Evolutionary conservation across 2,888 invertebrate species (phyloP).

Genomic region (Rosalia funebris): DNA sequence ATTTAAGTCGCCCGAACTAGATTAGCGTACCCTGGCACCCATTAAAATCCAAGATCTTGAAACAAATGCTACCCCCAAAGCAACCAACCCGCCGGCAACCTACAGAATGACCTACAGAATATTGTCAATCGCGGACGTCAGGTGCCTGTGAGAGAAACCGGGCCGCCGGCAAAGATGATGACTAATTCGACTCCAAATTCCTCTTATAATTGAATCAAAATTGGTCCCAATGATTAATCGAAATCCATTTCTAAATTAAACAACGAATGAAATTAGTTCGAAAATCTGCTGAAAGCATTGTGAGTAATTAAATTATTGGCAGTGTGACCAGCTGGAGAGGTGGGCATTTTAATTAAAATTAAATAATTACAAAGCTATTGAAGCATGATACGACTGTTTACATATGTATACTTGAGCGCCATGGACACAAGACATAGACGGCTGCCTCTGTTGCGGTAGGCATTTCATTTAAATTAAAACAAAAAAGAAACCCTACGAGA

Average conservation of each 20-base stretch:
- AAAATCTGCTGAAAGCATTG: not conserved
- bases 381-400: conserved; percentile 30
- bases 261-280: conserved; percentile 6
- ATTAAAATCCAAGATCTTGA: no score
- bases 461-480: no score
- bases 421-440: not conserved
- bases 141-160: not conserved
- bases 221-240: conserved; percentile 18
- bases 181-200: conserved; percentile 2
- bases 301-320: conserved; percentile 9
- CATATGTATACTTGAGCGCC: conserved; percentile 6
- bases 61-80: no score
- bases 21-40: no score
- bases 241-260: conserved; percentile 12
- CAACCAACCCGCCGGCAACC: no score
- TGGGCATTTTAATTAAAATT: conserved; percentile 33
- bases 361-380: conserved; percentile 27
- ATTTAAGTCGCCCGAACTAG: no score
- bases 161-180: conserved; percentile 1
- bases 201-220: conserved; percentile 24
- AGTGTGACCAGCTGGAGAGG: conserved; percentile 4
- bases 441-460: not conserved
- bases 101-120: not conserved
- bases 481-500: no score
- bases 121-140: not conserved